A percentile compares a stretch with the other conserved stretches of the same genome.
Conservation (phyloP, 2,888 invertebrate species). For the Stegophylla sp. region DNA sequence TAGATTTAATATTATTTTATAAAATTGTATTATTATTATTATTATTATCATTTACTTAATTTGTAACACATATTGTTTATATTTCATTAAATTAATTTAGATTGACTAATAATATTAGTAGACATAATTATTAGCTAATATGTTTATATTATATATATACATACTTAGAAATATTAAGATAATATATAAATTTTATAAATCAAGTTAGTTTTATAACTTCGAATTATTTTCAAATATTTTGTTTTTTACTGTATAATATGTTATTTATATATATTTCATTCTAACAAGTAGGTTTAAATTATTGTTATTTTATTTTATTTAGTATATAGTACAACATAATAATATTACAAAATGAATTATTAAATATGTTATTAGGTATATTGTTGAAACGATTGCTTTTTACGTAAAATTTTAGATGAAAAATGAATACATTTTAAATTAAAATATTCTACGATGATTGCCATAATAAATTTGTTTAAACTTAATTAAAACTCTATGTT, state of each 20-base stretch:
- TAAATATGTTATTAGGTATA: constrained; percentile 9
- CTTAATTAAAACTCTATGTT: constrained; percentile 1
- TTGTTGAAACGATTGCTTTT: constrained; percentile 35
- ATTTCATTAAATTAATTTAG: constrained; percentile 6
- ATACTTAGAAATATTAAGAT: constrained; percentile 1
- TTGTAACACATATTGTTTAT: constrained; percentile 14
- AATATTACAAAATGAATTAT: too few relatives aligned
- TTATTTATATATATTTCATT: constrained; percentile 41
- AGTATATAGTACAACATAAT: constrained; percentile 20
- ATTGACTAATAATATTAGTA: constrained; percentile 19
- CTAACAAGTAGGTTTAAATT: constrained; percentile 2
- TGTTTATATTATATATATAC: neutral
- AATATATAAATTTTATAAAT: constrained; percentile 3
- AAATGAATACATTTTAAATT: too few relatives aligned
- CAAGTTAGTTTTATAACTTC: constrained; percentile 15
- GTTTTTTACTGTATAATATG: constrained; percentile 25
- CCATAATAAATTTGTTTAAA: constrained; percentile 47
- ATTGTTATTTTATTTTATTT: constrained; percentile 49
- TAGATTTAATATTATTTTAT: constrained; percentile 11
- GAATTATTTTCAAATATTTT: constrained; percentile 26
- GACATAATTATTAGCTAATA: constrained; percentile 18
- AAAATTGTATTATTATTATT: constrained; percentile 1
- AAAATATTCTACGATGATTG: constrained; percentile 31
- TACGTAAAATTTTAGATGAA: constrained; percentile 13
- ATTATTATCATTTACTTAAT: constrained; percentile 16